These are phyloP conservation scores for Epistrophe grossulariae DNA, from an alignment of 2,888 invertebrate species.

Conservation along the genomic window DNA sequence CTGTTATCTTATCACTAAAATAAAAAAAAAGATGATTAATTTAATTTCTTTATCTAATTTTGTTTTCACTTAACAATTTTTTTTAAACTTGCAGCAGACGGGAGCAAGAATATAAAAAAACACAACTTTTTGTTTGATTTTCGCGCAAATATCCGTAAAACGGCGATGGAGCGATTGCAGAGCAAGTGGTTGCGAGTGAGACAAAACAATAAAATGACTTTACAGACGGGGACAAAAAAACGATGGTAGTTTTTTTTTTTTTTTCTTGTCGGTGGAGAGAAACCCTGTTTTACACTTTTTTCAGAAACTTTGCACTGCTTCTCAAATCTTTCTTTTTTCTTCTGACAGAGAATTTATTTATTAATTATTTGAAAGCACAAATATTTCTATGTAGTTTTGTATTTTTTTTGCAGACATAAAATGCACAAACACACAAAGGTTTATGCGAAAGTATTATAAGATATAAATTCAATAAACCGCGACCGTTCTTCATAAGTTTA, in stretches of 20 bases:
- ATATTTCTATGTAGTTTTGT: neutral
- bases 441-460: slow-evolving; percentile 26
- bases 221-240: slow-evolving; percentile 38
- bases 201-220: slow-evolving; percentile 60
- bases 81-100: slow-evolving; percentile 30
- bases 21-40: slow-evolving; percentile 30
- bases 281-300: slow-evolving; percentile 56
- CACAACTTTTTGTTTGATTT: slow-evolving; percentile 29
- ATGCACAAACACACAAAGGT: slow-evolving; percentile 48
- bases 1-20: slow-evolving; percentile 60
- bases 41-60: slow-evolving; percentile 40
- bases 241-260: slow-evolving; percentile 36
- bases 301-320: slow-evolving; percentile 32
- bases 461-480: slow-evolving; percentile 59
- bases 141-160: slow-evolving; percentile 67
- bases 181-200: slow-evolving; percentile 67
- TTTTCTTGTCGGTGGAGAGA: slow-evolving; percentile 6
- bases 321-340: slow-evolving; percentile 52
- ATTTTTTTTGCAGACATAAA: slow-evolving; percentile 22
- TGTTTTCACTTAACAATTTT: slow-evolving; percentile 22
- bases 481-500: slow-evolving; percentile 43
- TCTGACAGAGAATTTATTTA: slow-evolving; percentile 31
- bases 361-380: neutral
- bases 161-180: slow-evolving; percentile 21
- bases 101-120: neutral